Base-by-base conservation (phyloP, 2,113 vertebrate species). In the Syrrhaptes paradoxus region DNA sequence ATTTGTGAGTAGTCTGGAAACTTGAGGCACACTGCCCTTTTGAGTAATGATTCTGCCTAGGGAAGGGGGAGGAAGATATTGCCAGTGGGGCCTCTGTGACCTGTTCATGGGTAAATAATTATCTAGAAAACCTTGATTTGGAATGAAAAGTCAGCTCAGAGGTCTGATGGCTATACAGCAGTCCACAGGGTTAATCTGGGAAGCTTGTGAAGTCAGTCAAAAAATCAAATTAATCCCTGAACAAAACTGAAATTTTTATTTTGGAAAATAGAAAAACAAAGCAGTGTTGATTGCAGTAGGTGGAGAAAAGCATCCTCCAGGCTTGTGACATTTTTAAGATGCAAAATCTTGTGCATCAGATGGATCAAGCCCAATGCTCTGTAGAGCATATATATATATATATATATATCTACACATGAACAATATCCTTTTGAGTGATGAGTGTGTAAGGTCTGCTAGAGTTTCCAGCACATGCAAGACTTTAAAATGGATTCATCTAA, bases 71-170 rank as follows among this genome's bases (percentile, higher is more conserved):
- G 84, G 77, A 52, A 80, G 84, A 90, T 68, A 52, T 41, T 93
- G 88, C 95, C 55, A 38, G 26, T 34, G 36, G 75, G 95, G 83
- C 34, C 70, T 92, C 57, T 74, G 4, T 75, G 92, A 81, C 85
- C 79, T 72, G 57, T 92, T 92, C 83, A 86, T 78, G 85, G 82
- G 55, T 94, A 96, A 95, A 92, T 84, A 92, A 96, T 93, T 78
- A 71, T 86, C 86, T 74, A 91, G 84, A 85, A 95, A 96, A 91
- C 66, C 81, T 34, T 92, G 52, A 89, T 95, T 82, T 85, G 91
- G 80, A 95, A 79, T 89, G 71, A 94, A 90, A 92, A 92, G 82
- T 84, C 51, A 92, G 52, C 66, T 95, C 48, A 65, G 67, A 93
- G 38, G 45, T 54, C 55, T 83, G 49, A 54, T 0, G 3, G 72